phyloP scores from a whole-genome alignment of 1,140 invertebrate species.

The Cydia pomonella region DNA sequence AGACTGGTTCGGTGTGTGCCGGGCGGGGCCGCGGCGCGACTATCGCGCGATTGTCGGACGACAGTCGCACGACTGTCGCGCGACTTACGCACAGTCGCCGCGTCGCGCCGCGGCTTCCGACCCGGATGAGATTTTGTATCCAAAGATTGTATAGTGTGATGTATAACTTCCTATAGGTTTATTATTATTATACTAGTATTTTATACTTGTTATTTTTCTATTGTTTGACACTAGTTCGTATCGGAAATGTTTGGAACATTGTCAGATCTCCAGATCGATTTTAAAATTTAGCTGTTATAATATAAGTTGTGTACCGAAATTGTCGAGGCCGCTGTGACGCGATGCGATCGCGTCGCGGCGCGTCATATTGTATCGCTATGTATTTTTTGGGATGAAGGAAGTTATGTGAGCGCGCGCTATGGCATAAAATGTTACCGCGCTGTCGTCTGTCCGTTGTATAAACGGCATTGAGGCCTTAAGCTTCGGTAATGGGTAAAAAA shows the following conservation, averaged over 20 bases:
- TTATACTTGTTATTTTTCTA: constrained; percentile 71
- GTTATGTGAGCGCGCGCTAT: constrained; percentile 6
- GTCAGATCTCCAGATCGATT: constrained; percentile 65
- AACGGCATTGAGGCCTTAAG: background rate
- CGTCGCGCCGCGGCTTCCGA: constrained; percentile 33
- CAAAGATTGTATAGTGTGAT: constrained; percentile 78
- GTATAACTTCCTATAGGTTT: constrained; percentile 74
- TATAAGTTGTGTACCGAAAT: constrained; percentile 30
- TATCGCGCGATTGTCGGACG: background rate
- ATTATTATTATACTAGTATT: constrained; percentile 75
- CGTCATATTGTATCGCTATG: constrained; percentile 14
- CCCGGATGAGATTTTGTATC: constrained; percentile 68
- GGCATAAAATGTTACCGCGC: constrained; percentile 12
- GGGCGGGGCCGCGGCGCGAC: constrained; percentile 34
- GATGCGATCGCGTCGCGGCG: background rate
- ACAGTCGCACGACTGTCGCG: background rate
- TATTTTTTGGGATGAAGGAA: constrained; percentile 23
- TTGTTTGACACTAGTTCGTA: constrained; percentile 66
- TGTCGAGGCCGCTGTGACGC: background rate
- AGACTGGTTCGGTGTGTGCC: constrained; percentile 65
- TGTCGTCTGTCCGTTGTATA: background rate
- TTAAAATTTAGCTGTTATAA: constrained; percentile 41
- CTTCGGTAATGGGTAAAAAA: too few species aligned
- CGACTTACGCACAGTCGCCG: background rate
- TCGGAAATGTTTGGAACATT: constrained; percentile 56